These are phyloP conservation scores for Nomada fabriciana DNA, from an alignment of 2,888 invertebrate species.

Conservation along the genomic window DNA sequence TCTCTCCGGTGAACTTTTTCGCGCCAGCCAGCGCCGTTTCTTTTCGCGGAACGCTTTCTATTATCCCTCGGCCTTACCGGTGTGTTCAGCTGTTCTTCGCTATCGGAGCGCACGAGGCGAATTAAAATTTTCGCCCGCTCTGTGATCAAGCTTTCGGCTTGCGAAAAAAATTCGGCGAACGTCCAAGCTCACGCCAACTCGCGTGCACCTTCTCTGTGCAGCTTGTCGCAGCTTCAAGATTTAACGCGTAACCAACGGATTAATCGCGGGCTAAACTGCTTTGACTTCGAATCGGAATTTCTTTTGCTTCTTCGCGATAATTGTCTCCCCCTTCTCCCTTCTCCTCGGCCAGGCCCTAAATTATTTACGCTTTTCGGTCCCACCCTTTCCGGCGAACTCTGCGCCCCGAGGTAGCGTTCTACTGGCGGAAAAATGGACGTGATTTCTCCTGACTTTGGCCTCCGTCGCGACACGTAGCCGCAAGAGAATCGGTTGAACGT, in stretches of 20 bases:
- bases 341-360: no score
- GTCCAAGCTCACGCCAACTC: slow-evolving; percentile 33
- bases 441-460: slow-evolving; percentile 31
- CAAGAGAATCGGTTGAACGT: slow-evolving; percentile 62
- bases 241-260: neutral
- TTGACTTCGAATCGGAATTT: no score
- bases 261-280: neutral
- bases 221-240: neutral
- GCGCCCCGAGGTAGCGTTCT: neutral
- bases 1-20: slow-evolving; percentile 42
- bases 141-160: slow-evolving; percentile 27
- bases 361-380: neutral
- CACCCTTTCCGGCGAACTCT: neutral
- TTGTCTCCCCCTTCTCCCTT: no score
- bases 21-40: slow-evolving; percentile 4
- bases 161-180: slow-evolving; percentile 32
- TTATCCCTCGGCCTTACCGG: slow-evolving; percentile 18
- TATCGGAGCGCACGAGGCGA: slow-evolving; percentile 1
- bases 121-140: slow-evolving; percentile 44
- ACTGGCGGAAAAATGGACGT: slow-evolving; percentile 4
- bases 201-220: slow-evolving; percentile 15
- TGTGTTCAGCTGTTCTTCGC: neutral
- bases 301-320: no score
- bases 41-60: slow-evolving; percentile 37
- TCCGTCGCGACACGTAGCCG: slow-evolving; percentile 32